Conservation (phyloP, 2,888 invertebrate genomes). For the Auanema freiburgensis region DNA sequence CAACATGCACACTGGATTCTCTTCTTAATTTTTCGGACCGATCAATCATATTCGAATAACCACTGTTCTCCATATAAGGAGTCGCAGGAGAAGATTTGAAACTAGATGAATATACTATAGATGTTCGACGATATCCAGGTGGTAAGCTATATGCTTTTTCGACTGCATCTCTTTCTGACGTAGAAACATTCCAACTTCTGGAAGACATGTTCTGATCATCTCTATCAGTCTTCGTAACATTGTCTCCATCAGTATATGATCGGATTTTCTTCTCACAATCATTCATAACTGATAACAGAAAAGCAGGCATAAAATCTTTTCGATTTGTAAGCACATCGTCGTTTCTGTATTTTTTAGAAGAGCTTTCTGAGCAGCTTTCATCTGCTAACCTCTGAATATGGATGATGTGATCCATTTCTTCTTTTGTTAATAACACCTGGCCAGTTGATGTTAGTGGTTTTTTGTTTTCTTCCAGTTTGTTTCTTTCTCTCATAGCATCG, state of each 20-base stretch:
- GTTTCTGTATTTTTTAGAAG: too few species aligned
- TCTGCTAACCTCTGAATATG: slow-evolving; percentile 21
- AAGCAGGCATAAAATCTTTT: too few species aligned
- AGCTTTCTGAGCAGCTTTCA: too few species aligned
- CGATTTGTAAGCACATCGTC: too few species aligned
- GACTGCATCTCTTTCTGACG: background rate
- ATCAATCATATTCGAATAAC: too few species aligned
- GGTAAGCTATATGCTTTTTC: background rate
- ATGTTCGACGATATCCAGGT: background rate
- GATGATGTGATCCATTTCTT: slow-evolving; percentile 26
- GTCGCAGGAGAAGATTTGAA: background rate
- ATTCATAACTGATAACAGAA: too few species aligned
- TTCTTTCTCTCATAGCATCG: too few species aligned
- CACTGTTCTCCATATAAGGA: background rate
- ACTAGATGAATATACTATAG: background rate
- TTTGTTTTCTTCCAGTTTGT: too few species aligned
- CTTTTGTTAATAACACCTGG: background rate
- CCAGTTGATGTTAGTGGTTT: too few species aligned
- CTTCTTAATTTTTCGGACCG: slow-evolving; percentile 1
- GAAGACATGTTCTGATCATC: background rate
- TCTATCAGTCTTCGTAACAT: background rate
- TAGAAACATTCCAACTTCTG: background rate
- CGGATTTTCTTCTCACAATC: background rate
- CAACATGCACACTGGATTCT: slow-evolving; percentile 28
- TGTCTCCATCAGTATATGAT: background rate